These are phyloP conservation scores for Eulacestoma nigropectus DNA, from an alignment of 2,113 vertebrate species.

Conservation along the genomic window DNA sequence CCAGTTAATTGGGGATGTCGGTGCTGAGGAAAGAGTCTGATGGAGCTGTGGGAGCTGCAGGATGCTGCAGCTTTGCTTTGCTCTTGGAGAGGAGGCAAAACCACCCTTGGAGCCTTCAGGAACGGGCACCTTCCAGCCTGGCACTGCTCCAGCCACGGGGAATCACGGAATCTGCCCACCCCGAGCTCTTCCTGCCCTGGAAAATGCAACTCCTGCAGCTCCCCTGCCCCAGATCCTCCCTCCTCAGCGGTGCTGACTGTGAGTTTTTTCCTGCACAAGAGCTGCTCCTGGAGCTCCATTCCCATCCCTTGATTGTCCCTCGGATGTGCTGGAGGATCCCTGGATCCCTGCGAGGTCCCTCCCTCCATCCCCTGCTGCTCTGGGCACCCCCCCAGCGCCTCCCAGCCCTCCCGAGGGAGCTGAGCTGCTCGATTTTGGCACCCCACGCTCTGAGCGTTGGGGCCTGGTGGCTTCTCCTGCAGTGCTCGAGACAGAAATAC, in stretches of 20 bases:
- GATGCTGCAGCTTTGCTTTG: neutral
- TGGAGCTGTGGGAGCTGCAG: neutral
- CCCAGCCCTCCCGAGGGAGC: neutral
- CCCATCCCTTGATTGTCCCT: rapidly evolving
- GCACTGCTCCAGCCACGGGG: neutral
- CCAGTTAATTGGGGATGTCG: rapidly evolving
- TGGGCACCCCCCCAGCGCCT: neutral
- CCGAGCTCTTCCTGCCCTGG: rapidly evolving
- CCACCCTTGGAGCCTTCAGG: neutral
- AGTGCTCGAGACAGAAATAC: neutral
- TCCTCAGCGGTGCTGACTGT: rapidly evolving
- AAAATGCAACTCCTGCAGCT: neutral
- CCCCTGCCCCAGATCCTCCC: neutral
- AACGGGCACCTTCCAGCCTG: neutral
- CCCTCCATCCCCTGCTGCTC: neutral
- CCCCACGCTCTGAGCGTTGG: neutral
- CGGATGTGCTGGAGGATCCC: neutral
- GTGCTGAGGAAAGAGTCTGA: neutral
- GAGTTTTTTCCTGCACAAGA: rapidly evolving
- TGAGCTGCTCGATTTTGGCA: neutral
- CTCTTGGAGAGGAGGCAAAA: neutral
- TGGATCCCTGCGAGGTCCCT: neutral
- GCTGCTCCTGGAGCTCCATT: neutral
- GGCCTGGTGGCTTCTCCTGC: conserved; percentile 23
- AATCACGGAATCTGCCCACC: neutral